These are phyloP conservation scores for Saxidomus purpurata DNA, from an alignment of 1,140 invertebrate species.

Conservation along the genomic window DNA sequence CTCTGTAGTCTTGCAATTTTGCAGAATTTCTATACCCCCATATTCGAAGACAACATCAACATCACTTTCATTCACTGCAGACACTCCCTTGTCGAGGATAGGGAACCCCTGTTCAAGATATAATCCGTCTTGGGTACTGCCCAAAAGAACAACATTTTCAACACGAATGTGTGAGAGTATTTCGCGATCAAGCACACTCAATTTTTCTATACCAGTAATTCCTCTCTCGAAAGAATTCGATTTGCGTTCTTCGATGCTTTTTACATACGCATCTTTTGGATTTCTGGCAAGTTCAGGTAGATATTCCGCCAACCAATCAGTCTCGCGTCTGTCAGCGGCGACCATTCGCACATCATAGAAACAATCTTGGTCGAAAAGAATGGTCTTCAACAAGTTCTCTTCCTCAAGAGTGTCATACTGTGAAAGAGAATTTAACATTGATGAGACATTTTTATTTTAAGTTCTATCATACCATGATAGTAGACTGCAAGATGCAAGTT, in stretches of 20 bases:
- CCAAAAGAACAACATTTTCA: constrained; percentile 32
- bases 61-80: constrained; percentile 42
- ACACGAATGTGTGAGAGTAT: constrained; percentile 14
- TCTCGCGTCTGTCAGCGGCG: constrained; percentile 20
- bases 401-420: too few relatives aligned
- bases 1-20: not conserved
- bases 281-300: not conserved
- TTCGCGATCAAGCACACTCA: not conserved
- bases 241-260: not conserved
- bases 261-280: constrained; percentile 6
- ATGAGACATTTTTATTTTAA: too few relatives aligned
- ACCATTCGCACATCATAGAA: constrained; percentile 57
- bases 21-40: constrained; percentile 16
- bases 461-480: too few relatives aligned
- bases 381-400: constrained; percentile 21
- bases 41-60: constrained; percentile 46
- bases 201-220: not conserved
- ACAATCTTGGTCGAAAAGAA: constrained; percentile 62
- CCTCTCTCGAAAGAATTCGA: too few relatives aligned
- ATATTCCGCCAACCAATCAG: constrained; percentile 15
- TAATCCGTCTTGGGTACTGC: constrained; percentile 50
- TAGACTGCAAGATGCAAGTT: too few relatives aligned
- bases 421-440: too few relatives aligned
- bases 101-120: constrained; percentile 49
- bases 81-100: not conserved